Percentiles rank a stretch among this genome's conserved stretches.
phyloP scores from a whole-genome alignment of 2,113 vertebrate species.

The Pristiophorus japonicus region DNA sequence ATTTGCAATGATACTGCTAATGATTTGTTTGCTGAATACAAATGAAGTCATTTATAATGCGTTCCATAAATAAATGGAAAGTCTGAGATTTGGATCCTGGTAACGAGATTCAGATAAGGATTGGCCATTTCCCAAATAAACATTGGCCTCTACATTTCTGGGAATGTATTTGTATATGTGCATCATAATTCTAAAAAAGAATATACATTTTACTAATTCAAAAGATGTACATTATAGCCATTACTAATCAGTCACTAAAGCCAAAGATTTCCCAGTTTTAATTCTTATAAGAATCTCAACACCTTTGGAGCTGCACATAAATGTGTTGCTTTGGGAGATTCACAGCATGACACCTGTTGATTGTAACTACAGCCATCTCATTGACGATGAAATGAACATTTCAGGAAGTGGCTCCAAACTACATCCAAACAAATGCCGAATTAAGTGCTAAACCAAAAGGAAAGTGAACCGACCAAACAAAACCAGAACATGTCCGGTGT shows the following conservation, averaged over 20 bases:
- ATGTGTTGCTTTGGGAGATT: not conserved
- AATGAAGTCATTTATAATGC: conserved; percentile 37
- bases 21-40: conserved; percentile 37
- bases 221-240: not conserved
- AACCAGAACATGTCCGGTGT: not conserved
- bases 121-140: conserved; percentile 22
- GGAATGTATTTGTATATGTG: not conserved
- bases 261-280: not conserved
- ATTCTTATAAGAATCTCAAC: not conserved
- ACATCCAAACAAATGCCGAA: not conserved
- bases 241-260: not conserved
- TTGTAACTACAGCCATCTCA: not conserved
- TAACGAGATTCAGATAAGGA: conserved; percentile 6
- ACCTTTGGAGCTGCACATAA: not conserved
- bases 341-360: conserved; percentile 6
- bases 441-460: not conserved
- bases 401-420: not conserved
- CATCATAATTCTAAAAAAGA: not conserved
- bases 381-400: not conserved
- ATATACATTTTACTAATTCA: not conserved
- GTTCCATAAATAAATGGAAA: conserved; percentile 37
- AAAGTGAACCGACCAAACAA: not conserved
- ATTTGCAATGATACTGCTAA: conserved; percentile 38
- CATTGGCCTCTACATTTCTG: not conserved
- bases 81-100: conserved; percentile 22